phyloP scores from a whole-genome alignment of 2,888 invertebrate genomes.

The Falcaria lacertinaria region DNA sequence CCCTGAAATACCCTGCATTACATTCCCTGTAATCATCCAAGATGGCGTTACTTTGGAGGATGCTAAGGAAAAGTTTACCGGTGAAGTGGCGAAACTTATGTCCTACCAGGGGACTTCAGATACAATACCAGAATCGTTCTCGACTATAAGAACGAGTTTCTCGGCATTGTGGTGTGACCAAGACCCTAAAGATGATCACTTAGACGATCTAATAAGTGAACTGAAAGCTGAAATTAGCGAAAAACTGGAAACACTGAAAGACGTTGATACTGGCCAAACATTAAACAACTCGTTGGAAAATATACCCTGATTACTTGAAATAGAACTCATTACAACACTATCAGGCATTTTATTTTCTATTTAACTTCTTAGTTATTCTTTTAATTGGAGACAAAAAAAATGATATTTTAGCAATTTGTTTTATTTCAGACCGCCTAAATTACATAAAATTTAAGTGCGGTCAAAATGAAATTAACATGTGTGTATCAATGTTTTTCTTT shows the following conservation, averaged over 20 bases:
- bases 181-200: constrained; percentile 1
- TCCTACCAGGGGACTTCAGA: constrained; percentile 1
- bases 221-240: constrained; percentile 22
- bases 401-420: too few species aligned
- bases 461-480: too few species aligned
- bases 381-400: too few species aligned
- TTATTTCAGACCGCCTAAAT: too few species aligned
- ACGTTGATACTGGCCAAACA: constrained; percentile 3
- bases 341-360: too few species aligned
- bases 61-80: not conserved
- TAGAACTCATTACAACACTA: not conserved
- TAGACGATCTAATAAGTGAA: constrained; percentile 14
- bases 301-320: not conserved
- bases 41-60: not conserved
- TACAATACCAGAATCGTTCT: constrained; percentile 4
- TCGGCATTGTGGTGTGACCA: constrained; percentile 14
- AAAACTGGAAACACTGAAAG: constrained; percentile 13
- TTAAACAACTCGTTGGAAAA: not conserved
- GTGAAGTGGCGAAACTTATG: constrained; percentile 6
- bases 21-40: not conserved
- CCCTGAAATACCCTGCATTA: not conserved
- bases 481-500: too few species aligned
- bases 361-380: too few species aligned
- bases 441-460: too few species aligned
- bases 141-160: constrained; percentile 15